Conservation (phyloP, 2,888 invertebrate species). For the Linyphia triangularis region DNA sequence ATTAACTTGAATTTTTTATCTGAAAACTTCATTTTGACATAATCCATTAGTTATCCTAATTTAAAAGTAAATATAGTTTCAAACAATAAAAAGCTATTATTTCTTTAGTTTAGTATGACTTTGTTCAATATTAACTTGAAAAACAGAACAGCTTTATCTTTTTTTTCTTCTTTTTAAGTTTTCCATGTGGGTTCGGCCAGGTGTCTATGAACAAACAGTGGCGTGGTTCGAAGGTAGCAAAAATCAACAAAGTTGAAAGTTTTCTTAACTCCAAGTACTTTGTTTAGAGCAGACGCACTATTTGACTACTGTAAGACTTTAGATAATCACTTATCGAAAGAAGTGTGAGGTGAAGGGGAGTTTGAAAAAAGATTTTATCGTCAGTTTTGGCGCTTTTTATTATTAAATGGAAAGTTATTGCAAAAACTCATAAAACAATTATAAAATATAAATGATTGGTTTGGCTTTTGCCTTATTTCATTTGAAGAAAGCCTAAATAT, state of each 20-base stretch:
- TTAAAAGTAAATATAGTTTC: too few relatives aligned
- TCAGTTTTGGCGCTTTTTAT: background rate
- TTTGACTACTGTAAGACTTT: constrained; percentile 40
- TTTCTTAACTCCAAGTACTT: constrained; percentile 42
- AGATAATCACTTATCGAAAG: background rate
- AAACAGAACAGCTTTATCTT: background rate
- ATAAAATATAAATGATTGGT: too few relatives aligned
- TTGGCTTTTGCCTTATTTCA: too few relatives aligned
- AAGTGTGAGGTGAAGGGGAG: too few relatives aligned
- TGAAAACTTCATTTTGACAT: too few relatives aligned
- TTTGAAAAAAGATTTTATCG: too few relatives aligned
- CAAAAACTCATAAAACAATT: too few relatives aligned
- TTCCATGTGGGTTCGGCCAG: constrained; percentile 34
- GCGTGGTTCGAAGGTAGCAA: constrained; percentile 28
- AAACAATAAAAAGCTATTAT: background rate
- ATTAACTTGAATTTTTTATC: too few relatives aligned
- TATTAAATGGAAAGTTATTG: too few relatives aligned
- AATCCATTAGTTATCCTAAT: too few relatives aligned
- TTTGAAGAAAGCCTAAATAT: too few relatives aligned
- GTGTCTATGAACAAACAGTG: constrained; percentile 38
- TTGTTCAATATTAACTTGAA: background rate
- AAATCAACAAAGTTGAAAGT: constrained; percentile 55
- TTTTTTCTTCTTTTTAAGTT: too few relatives aligned
- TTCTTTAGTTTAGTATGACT: background rate
- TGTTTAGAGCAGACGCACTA: constrained; percentile 35